Conservation (phyloP, 1,140 invertebrate species). For the Aplysia californica region DNA sequence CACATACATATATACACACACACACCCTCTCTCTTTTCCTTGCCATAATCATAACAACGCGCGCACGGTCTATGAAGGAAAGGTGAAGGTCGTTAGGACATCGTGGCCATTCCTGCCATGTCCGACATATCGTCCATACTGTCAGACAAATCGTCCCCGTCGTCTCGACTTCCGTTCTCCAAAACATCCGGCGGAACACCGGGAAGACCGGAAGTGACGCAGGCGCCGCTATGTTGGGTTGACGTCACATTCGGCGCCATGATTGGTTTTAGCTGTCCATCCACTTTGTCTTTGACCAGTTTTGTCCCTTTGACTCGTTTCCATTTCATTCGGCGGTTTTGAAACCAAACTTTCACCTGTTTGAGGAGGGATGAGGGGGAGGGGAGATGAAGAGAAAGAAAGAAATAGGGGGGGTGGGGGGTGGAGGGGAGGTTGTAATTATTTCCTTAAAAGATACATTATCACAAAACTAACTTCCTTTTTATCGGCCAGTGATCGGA, state of each 20-base stretch:
- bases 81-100: not conserved
- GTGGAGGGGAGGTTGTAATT: too few species aligned
- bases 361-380: too few species aligned
- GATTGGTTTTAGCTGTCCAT: constrained; percentile 65
- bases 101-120: not conserved
- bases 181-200: not conserved
- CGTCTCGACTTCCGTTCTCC: constrained; percentile 5
- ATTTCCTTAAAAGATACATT: too few species aligned
- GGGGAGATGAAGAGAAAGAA: too few species aligned
- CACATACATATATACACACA: too few species aligned
- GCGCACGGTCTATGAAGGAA: too few species aligned
- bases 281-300: constrained; percentile 66
- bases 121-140: constrained; percentile 10
- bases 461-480: too few species aligned
- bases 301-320: constrained; percentile 67
- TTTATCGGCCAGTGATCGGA: too few species aligned
- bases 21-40: too few species aligned
- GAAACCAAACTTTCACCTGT: constrained; percentile 69
- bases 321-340: constrained; percentile 68
- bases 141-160: constrained; percentile 12
- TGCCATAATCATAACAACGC: too few species aligned
- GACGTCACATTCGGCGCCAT: constrained; percentile 60
- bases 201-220: constrained; percentile 5
- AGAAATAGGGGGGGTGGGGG: too few species aligned
- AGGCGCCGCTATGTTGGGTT: constrained; percentile 32